Percentiles rank a stretch among this genome's conserved stretches.
Evolutionary conservation across 2,797 vertebrate species (phyloP).

Genomic region (Hafferia zeledoni): DNA sequence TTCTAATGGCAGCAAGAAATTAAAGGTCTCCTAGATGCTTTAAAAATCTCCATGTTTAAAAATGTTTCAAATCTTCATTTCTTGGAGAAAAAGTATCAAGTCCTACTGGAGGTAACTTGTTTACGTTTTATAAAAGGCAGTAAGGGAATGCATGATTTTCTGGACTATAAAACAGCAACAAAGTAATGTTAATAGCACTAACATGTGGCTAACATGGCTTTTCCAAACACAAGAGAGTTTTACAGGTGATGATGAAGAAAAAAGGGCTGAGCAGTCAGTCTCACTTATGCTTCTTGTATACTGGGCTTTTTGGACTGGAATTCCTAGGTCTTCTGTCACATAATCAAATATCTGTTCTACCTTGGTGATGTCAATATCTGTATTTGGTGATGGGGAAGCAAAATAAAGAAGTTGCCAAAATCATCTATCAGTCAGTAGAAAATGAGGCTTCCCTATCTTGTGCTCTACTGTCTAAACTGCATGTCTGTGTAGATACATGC

Average conservation of each 20-base stretch:
- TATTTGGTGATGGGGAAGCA: background rate
- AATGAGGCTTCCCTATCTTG: background rate
- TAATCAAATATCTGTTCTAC: background rate
- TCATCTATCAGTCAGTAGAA: background rate
- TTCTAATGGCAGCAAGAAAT: background rate
- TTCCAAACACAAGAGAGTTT: background rate
- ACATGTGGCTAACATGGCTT: rapidly evolving
- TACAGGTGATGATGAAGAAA: background rate
- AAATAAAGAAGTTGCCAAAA: background rate
- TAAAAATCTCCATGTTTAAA: background rate
- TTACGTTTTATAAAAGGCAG: background rate
- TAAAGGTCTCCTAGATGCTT: background rate
- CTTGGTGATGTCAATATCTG: background rate
- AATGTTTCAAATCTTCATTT: background rate
- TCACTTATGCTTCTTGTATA: background rate
- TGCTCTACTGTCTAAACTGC: background rate
- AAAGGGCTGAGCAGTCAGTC: background rate
- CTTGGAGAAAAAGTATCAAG: background rate
- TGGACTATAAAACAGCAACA: background rate
- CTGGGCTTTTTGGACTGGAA: background rate
- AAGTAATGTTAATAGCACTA: background rate
- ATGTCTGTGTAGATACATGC: background rate
- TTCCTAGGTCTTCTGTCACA: background rate
- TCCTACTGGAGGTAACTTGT: background rate
- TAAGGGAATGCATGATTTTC: background rate